Conservation (phyloP, 2,113 vertebrate species). For the Daubentonia madagascariensis region DNA sequence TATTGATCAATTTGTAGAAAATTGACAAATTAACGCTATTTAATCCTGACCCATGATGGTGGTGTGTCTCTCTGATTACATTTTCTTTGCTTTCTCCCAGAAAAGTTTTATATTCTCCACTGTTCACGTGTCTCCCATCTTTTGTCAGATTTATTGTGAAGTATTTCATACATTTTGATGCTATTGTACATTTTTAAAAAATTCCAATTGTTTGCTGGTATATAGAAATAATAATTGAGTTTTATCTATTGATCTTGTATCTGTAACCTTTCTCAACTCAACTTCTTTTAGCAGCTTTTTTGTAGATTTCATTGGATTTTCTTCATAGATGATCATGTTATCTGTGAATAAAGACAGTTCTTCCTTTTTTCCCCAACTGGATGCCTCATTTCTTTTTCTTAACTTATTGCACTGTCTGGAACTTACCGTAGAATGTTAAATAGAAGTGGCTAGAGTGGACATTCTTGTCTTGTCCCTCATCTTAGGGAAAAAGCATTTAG, state of each 20-base stretch:
- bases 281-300: not conserved
- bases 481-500: not conserved
- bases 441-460: not conserved
- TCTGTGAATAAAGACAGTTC: not conserved
- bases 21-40: not conserved
- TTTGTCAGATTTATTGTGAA: not conserved
- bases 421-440: not conserved
- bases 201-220: not conserved
- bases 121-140: not conserved
- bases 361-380: not conserved
- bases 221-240: fast-evolving
- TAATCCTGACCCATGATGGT: not conserved
- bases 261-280: not conserved
- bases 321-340: not conserved
- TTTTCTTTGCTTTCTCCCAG: not conserved
- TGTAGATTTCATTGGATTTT: not conserved
- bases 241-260: not conserved
- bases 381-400: not conserved
- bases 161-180: not conserved
- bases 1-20: not conserved
- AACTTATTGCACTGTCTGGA: not conserved
- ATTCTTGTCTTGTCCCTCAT: not conserved
- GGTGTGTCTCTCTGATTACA: not conserved
- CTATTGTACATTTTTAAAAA: not conserved
- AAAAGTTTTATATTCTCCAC: not conserved